These are phyloP conservation scores for Gymnopithys bicolor DNA, from an alignment of 2,797 vertebrate genomes.

Conservation along the genomic window DNA sequence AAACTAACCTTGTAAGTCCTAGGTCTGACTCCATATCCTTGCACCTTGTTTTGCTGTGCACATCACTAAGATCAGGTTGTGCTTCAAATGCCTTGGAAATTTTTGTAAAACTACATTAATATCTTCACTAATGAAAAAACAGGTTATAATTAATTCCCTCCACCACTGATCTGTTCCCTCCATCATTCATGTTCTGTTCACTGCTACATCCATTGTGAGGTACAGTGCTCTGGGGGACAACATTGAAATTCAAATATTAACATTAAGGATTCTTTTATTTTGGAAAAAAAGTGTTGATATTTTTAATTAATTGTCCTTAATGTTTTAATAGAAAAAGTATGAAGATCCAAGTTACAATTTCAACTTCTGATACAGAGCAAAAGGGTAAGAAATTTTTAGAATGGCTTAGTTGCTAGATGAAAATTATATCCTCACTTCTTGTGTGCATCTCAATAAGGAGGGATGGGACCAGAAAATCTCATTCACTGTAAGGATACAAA, in stretches of 20 bases:
- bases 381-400: neutral
- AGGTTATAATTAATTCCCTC: neutral
- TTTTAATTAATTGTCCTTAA: neutral
- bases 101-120: neutral
- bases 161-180: fast-evolving
- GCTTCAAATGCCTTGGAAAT: neutral
- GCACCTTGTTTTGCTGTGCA: neutral
- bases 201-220: neutral
- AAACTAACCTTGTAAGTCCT: fast-evolving
- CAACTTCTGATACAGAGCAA: neutral
- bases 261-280: neutral
- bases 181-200: neutral
- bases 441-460: neutral
- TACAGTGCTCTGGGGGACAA: neutral
- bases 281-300: fast-evolving
- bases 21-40: neutral
- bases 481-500: neutral
- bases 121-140: neutral
- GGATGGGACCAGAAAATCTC: neutral
- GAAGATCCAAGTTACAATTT: neutral
- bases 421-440: neutral
- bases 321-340: neutral
- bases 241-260: neutral
- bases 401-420: neutral
- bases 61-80: neutral